Conservation (phyloP, 2,888 invertebrate genomes). For the Eupsilia transversa region DNA sequence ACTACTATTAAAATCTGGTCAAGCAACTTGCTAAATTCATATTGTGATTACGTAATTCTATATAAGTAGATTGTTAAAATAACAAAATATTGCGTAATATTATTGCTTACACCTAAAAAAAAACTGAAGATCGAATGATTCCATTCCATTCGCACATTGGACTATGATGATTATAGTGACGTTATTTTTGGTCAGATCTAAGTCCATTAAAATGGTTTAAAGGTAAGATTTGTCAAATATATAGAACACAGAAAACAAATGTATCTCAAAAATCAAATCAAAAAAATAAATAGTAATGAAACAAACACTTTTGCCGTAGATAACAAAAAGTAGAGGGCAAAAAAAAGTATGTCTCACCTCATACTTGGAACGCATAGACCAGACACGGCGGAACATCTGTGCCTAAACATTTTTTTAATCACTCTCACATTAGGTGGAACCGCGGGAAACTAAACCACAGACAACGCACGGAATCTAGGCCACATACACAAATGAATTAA, state of each 20-base stretch:
- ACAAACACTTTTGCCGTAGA: too few relatives aligned
- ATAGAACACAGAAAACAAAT: not conserved
- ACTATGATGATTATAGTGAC: slow-evolving; percentile 3
- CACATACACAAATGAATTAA: slow-evolving; percentile 49
- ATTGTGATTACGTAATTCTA: slow-evolving; percentile 12
- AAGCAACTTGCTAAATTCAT: slow-evolving; percentile 30
- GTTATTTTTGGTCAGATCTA: not conserved
- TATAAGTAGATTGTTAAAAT: slow-evolving; percentile 11
- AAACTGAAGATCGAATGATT: not conserved
- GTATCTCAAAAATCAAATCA: not conserved
- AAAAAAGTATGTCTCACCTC: slow-evolving; percentile 47
- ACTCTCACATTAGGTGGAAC: slow-evolving; percentile 52
- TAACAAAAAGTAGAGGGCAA: fast-evolving
- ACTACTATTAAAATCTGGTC: slow-evolving; percentile 27
- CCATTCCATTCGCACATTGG: slow-evolving; percentile 1
- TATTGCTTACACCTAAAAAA: slow-evolving; percentile 1
- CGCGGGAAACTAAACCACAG: slow-evolving; percentile 43
- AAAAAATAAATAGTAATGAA: not conserved
- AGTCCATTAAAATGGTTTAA: too few relatives aligned
- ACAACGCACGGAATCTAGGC: slow-evolving; percentile 47
- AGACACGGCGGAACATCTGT: slow-evolving; percentile 65
- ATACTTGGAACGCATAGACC: slow-evolving; percentile 60
- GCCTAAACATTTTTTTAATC: slow-evolving; percentile 63
- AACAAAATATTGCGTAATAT: slow-evolving; percentile 30
- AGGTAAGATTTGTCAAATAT: not conserved